A percentile compares a stretch with the other conserved stretches of the same genome.
Conservation (phyloP, 2,888 invertebrate species). For the Catocala fraxini region DNA sequence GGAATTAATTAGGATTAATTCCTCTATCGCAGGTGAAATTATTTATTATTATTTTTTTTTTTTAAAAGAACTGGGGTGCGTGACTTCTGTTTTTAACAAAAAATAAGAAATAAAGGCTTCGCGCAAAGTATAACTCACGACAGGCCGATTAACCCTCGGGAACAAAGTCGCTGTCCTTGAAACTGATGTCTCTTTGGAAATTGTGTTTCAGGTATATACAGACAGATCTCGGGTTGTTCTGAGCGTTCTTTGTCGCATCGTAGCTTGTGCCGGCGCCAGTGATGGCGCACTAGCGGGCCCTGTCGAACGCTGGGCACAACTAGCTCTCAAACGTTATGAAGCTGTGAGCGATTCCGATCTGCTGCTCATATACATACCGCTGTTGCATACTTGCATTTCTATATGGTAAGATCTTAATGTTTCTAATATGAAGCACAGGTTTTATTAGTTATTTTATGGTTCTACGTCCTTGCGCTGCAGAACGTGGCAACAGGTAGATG, state of each 20-base stretch:
- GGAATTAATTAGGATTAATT: too few species aligned
- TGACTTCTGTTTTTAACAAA: too few species aligned
- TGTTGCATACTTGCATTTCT: conserved; percentile 90
- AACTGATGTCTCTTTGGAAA: not conserved
- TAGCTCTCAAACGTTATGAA: conserved; percentile 91
- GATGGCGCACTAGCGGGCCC: conserved; percentile 86
- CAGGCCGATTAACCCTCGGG: too few species aligned
- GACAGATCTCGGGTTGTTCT: conserved; percentile 91
- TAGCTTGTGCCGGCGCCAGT: conserved; percentile 87
- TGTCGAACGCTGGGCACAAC: conserved; percentile 90
- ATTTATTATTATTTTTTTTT: too few species aligned
- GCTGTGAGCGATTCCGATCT: conserved; percentile 91
- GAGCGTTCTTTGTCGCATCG: conserved; percentile 89
- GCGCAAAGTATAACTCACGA: too few species aligned
- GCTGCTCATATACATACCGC: conserved; percentile 90
- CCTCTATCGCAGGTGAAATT: too few species aligned
- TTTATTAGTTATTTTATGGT: too few species aligned
- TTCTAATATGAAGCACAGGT: too few species aligned
- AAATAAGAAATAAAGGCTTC: too few species aligned
- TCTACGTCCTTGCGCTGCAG: too few species aligned
- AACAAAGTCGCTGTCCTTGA: not conserved
- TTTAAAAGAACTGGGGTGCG: too few species aligned
- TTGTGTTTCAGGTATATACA: conserved; percentile 85
- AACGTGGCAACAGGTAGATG: too few species aligned
- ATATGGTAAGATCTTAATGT: conserved; percentile 82